Base-by-base conservation (phyloP, 2,888 invertebrate species). In the Drosophila multiciliata region DNA sequence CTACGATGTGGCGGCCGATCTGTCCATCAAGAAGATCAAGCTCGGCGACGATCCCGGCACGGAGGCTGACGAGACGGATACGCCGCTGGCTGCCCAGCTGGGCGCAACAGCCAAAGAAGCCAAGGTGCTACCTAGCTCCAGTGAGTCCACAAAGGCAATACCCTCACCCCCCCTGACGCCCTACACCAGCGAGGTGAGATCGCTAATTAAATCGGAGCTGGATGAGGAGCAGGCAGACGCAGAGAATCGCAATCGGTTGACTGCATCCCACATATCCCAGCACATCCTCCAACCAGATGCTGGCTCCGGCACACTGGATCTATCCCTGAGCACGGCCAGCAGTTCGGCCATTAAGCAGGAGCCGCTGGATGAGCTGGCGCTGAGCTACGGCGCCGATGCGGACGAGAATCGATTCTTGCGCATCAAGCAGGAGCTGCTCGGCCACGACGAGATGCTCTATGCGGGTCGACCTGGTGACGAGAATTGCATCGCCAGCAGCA, bases 131-230 rank as follows among this genome's bases (percentile, higher is more conserved):
- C 78, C 81, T 33, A 76, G 65, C 29, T 71, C 80, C 52, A 84
- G 71, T 66, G 92, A 93, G 69, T 91, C 91, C 42, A 87, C 92
- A 49, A 92, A 92, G 76, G 91, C 90, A 38, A 83, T 92, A 60
- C 93, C 93, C 8, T 93, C 93, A 42, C 93, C 93, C 7, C 93
- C 93, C 2, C 78, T 92, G 0, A 92, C 93, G 29, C 92, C 93
- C 5, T 91, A 86, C 50, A 61, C 67, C 35, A 66, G 73, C 48
- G 64, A 62, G 23, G 32, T 36, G 8, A 38, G 59, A 20, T 40
- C 72, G 23, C 32, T 57, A 29, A 86, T 86, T 7, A 86, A 84
- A 54, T 73, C 74, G 33, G 87, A 88, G n/a, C 65, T 75, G 8
- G 76, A 80, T 8, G 67, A 69, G 15, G 72, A 50, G 0, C 59